Conservation (phyloP, 1,140 invertebrate genomes). For the Pseudomyrmex cubaensis region DNA sequence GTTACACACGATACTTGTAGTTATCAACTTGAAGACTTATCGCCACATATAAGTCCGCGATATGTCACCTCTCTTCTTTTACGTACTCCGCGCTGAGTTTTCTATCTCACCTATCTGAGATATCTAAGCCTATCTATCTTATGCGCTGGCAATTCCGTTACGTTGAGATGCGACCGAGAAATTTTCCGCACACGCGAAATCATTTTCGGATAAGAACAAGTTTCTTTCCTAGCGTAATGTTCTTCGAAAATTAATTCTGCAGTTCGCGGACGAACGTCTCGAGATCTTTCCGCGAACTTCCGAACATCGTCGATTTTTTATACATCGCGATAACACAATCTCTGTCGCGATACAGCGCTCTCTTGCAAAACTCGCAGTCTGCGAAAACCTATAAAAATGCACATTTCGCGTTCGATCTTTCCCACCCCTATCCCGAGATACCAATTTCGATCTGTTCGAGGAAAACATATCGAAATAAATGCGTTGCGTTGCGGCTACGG, state of each 20-base stretch:
- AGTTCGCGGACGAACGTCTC: neutral
- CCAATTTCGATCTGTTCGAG: neutral
- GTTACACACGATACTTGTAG: neutral
- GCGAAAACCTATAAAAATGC: constrained; percentile 1
- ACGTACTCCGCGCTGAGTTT: constrained; percentile 65
- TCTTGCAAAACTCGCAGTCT: constrained; percentile 13
- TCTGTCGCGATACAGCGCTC: constrained; percentile 41
- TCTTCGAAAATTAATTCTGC: constrained; percentile 8
- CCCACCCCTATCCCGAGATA: neutral
- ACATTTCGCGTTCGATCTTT: constrained; percentile 23
- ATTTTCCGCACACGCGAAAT: neutral
- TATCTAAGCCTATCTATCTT: neutral
- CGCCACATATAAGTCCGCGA: neutral
- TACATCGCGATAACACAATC: constrained; percentile 17
- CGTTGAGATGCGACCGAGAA: constrained; percentile 52
- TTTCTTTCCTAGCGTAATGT: neutral
- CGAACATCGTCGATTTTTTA: neutral
- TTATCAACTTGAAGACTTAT: neutral
- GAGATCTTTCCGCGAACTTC: neutral
- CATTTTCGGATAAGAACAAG: neutral
- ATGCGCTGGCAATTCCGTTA: constrained; percentile 54
- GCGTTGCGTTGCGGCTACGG: constrained; percentile 32
- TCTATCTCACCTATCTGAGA: constrained; percentile 52
- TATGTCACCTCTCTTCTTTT: constrained; percentile 73
- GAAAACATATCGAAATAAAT: neutral